Conservation (phyloP, 2,888 invertebrate genomes). For the Nemotelus pantherinus region DNA sequence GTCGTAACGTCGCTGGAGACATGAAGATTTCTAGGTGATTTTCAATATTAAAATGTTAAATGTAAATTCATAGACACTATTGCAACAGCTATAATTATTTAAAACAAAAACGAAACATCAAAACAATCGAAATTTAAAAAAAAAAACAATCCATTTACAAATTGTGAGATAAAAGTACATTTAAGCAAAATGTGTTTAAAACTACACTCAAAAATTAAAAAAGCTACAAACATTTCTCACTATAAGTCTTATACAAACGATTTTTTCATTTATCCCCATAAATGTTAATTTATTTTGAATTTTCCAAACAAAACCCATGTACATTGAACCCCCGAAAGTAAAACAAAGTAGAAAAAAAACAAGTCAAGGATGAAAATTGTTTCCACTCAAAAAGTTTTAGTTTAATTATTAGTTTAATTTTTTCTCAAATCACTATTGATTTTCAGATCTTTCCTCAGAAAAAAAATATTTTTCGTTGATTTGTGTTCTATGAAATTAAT, state of each 20-base stretch:
- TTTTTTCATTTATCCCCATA: not conserved
- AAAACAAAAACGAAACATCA: too few species aligned
- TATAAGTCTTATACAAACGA: not conserved
- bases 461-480: too few species aligned
- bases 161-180: not conserved
- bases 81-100: constrained; percentile 11
- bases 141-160: not conserved
- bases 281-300: too few species aligned
- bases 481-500: too few species aligned
- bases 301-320: too few species aligned
- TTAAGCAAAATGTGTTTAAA: not conserved
- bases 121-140: not conserved
- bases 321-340: too few species aligned
- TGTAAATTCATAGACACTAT: not conserved
- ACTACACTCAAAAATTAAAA: not conserved
- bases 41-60: constrained; percentile 35
- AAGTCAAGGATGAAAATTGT: too few species aligned
- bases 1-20: constrained; percentile 65
- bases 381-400: too few species aligned
- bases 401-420: too few species aligned
- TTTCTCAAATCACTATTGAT: too few species aligned
- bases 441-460: too few species aligned
- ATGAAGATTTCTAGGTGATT: constrained; percentile 60
- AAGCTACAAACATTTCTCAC: constrained; percentile 2
- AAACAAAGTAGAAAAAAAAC: too few species aligned